Conservation (phyloP, 2,797 vertebrate species). For the Typhlichthys eigenmanni region DNA sequence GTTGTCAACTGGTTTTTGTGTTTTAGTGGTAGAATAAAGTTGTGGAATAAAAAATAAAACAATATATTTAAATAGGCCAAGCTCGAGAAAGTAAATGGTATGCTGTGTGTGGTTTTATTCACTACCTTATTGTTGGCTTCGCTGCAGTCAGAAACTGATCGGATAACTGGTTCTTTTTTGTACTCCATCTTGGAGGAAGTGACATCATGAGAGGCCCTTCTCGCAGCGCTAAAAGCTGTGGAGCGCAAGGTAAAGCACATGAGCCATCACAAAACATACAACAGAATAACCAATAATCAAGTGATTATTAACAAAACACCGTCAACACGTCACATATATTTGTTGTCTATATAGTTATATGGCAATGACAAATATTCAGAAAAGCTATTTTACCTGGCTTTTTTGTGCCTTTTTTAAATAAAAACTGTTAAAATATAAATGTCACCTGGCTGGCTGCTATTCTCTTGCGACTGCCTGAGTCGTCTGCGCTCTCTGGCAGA, state of each 20-base stretch:
- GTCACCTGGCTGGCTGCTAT: conserved; percentile 68
- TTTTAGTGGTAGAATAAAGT: too few relatives aligned
- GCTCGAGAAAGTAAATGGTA: too few relatives aligned
- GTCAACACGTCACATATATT: too few relatives aligned
- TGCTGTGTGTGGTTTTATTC: neutral
- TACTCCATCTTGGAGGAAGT: conserved; percentile 59
- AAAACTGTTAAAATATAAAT: neutral
- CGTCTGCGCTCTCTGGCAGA: conserved; percentile 93
- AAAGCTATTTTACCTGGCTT: too few relatives aligned
- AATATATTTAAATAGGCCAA: too few relatives aligned
- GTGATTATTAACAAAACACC: too few relatives aligned
- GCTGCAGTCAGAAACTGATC: conserved; percentile 70
- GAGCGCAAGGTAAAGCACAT: conserved; percentile 23
- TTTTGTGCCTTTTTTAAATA: too few relatives aligned
- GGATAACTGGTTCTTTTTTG: conserved; percentile 42
- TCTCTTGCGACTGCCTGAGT: conserved; percentile 88
- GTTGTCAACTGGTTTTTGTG: too few relatives aligned
- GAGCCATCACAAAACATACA: neutral
- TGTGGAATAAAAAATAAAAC: too few relatives aligned
- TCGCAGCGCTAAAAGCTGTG: conserved; percentile 65
- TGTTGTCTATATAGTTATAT: too few relatives aligned
- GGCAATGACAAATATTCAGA: too few relatives aligned
- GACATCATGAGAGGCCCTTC: conserved; percentile 73
- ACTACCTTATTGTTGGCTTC: conserved; percentile 65
- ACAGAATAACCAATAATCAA: neutral